phyloP scores from a whole-genome alignment of 2,888 invertebrate species.

The Monochamus alternatus region DNA sequence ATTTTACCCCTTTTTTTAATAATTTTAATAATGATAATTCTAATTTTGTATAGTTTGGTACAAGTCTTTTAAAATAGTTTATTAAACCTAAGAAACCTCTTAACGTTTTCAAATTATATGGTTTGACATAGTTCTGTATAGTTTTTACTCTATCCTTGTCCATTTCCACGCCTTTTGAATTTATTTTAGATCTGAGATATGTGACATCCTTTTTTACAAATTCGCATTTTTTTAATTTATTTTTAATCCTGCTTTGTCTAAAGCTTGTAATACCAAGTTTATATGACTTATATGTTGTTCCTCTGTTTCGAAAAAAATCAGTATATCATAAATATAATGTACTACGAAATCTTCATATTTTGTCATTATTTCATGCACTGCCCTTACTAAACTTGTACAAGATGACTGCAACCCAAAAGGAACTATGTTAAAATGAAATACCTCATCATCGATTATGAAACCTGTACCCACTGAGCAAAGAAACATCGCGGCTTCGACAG shows the following conservation, averaged over 20 bases:
- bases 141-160: slow-evolving; percentile 22
- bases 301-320: slow-evolving; percentile 16
- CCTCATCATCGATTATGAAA: slow-evolving; percentile 14
- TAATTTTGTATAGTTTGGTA: slow-evolving; percentile 25
- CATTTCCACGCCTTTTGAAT: slow-evolving; percentile 20
- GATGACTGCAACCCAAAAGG: slow-evolving; percentile 27
- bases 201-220: slow-evolving; percentile 28
- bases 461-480: background rate
- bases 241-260: slow-evolving; percentile 35
- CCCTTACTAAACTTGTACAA: slow-evolving; percentile 7
- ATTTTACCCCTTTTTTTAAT: slow-evolving; percentile 34
- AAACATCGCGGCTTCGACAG: too few species aligned
- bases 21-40: slow-evolving; percentile 30
- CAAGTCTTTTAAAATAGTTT: slow-evolving; percentile 35
- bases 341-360: slow-evolving; percentile 17
- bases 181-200: slow-evolving; percentile 31
- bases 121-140: slow-evolving; percentile 29
- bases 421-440: slow-evolving; percentile 17
- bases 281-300: slow-evolving; percentile 27
- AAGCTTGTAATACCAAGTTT: slow-evolving; percentile 18
- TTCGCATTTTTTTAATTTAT: slow-evolving; percentile 33
- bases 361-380: slow-evolving; percentile 7
- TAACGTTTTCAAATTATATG: slow-evolving; percentile 31
- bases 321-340: slow-evolving; percentile 35
- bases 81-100: slow-evolving; percentile 38